Evolutionary conservation across 2,113 vertebrate genomes (phyloP), one percentile per base, ranked within the genome.

Genomic region (Pelecanoides urinatrix): DNA sequence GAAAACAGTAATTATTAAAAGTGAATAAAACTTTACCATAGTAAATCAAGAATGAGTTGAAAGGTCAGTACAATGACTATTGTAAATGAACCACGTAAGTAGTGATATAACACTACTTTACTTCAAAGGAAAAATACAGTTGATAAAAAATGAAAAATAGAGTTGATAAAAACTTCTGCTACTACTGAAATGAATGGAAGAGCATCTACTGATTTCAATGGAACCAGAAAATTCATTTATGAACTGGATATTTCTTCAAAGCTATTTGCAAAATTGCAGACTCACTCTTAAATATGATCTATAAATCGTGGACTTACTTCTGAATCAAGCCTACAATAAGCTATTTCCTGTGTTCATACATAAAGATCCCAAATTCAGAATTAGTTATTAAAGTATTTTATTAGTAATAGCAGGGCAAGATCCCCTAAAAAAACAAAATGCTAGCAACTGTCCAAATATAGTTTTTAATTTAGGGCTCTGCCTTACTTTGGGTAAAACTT

Each of bases 31-130:
- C 49, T 92, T 88, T 47, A 56, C 38, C 7, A 1, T 53, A n/a
- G 49, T 86, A 96, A 95, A 95, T 92, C 44, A 91, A 80, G 47
- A 83, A 80, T 79, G n/a, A 84, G 65, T 78, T 82, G 40, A 85
- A 92, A 78, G n/a, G 58, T 87, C 62, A 88, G 23, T 66, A 63
- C 11, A 61, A 67, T 74, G 18, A 72, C 59, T 67, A 34, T 63
- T 56, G 19, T 52, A 90, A 87, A 13, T 36, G 63, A 94, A 88
- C 38, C 7, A 66, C 11, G 0, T 71, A 76, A 81, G 74, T 42
- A 66, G 27, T 74, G 40, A 40, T 71, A 27, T 25, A 70, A 50
- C 19, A 27, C 13, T 21, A 16, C 11, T 68, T 79, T 71, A 32
- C 15, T 77, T 56, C 13, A 72, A 59, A 66, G 47, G 45, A 50